Evolutionary conservation across 2,888 invertebrate genomes (phyloP), one percentile per base, ranked within the genome.

Genomic region (Drosophila diplacantha): DNA sequence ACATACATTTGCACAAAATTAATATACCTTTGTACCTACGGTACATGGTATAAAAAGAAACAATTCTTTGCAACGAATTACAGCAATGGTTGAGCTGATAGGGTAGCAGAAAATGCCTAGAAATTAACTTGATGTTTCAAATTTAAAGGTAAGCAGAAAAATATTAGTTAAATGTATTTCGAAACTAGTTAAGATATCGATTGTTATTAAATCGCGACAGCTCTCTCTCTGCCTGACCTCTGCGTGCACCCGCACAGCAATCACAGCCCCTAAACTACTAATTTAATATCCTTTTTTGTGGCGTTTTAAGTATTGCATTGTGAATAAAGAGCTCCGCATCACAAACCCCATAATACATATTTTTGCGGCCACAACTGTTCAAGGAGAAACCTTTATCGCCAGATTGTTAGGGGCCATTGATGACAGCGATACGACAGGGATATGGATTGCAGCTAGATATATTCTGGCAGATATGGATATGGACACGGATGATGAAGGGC

Each of bases 341-440:
- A 12, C 12, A 38, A 38, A 5, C 11, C 18, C 26, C 39, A 14
- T 9, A 41, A 41, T 5, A 24, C 3, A 11, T 41, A 41, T 26
- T 11, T 41, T 24, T 26, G 6, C 11, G n/a, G 1, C 11, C 57
- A 9, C 18, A 22, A n/a, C 24, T 56, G 57, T 57, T 24, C 5
- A 31, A 44, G 29, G 4, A 16, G 18, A 38, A 61, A 63, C 66
- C 69, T 63, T 75, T 73, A 75, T 76, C 81, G 75, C 68, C 71
- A 63, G 57, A 74, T 61, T 74, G 72, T 52, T 66, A 58, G 65
- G 37, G 37, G 32, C 35, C 46, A 41, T 32, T 72, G 82, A 81
- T 83, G 85, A 80, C 72, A 78, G 74, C 71, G 85, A 83, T 83
- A 83, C 70, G 72, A 64, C 83, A 83, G 78, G 85, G 80, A 74